Conservation (phyloP, 2,797 vertebrate genomes). For the Eidolon dupreanum region DNA sequence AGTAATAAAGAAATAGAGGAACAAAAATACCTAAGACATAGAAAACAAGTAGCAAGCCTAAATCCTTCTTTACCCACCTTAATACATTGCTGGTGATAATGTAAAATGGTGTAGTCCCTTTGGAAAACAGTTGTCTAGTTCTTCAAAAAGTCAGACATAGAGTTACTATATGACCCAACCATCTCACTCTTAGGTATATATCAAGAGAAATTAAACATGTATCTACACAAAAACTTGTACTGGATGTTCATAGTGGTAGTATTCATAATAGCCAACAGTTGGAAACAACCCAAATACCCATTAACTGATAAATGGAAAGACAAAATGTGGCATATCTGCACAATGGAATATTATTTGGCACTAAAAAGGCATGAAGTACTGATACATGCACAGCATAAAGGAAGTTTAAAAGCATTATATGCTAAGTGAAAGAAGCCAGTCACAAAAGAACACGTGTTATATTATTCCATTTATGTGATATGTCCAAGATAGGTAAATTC, state of each 20-base stretch:
- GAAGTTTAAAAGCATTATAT: not conserved
- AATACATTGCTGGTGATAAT: not conserved
- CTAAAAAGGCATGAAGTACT: not conserved
- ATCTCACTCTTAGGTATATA: not conserved
- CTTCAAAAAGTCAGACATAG: not conserved
- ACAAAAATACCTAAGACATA: not conserved
- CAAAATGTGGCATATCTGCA: not conserved
- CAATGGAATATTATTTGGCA: not conserved
- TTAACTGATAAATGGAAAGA: not conserved
- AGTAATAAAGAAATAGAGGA: not conserved
- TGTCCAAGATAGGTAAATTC: not conserved
- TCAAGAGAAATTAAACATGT: not conserved
- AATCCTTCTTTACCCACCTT: not conserved
- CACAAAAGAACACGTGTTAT: not conserved
- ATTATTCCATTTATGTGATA: not conserved
- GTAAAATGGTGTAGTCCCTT: not conserved
- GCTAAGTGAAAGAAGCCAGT: not conserved
- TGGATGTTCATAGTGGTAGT: not conserved
- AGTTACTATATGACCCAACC: not conserved
- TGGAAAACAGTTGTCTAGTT: not conserved
- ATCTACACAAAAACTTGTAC: not conserved
- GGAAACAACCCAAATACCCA: not conserved
- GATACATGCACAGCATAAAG: not conserved
- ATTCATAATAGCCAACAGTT: not conserved
- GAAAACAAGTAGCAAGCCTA: not conserved